Evolutionary conservation across 2,888 invertebrate species (phyloP).

Genomic region (Chloroclystis v-ata): DNA sequence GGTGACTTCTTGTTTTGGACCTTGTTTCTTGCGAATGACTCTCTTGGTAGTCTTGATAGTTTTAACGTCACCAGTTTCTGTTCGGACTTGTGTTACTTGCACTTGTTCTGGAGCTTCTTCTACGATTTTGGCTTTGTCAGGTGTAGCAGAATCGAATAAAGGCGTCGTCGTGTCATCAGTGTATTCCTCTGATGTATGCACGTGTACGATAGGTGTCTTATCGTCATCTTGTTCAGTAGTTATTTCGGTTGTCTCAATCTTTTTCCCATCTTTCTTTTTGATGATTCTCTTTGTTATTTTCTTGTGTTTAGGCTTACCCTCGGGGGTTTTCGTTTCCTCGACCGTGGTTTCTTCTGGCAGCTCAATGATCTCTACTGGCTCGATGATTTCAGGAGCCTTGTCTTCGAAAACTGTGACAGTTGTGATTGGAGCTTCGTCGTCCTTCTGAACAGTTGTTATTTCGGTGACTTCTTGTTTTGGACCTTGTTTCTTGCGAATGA

Average conservation of each 20-base stretch:
- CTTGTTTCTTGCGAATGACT: constrained; percentile 19
- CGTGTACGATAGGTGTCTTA: constrained; percentile 40
- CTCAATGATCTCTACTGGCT: constrained; percentile 25
- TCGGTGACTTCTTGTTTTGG: constrained; percentile 14
- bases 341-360: constrained; percentile 31
- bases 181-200: too few relatives aligned
- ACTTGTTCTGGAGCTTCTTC: constrained; percentile 53
- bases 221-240: constrained; percentile 34
- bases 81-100: constrained; percentile 40
- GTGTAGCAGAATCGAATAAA: background rate
- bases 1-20: constrained; percentile 22
- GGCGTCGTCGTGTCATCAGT: too few relatives aligned
- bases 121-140: constrained; percentile 23
- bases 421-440: constrained; percentile 16
- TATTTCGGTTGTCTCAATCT: constrained; percentile 32
- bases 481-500: constrained; percentile 35
- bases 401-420: constrained; percentile 42
- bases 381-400: constrained; percentile 1
- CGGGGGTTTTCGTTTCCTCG: too few relatives aligned
- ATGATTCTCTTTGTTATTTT: constrained; percentile 51
- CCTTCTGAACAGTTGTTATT: background rate
- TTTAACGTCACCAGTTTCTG: constrained; percentile 34
- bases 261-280: constrained; percentile 36
- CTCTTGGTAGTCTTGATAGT: constrained; percentile 23
- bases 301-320: too few relatives aligned